Base-by-base conservation (phyloP, 2,113 vertebrate species). In the Asarcornis scutulata region DNA sequence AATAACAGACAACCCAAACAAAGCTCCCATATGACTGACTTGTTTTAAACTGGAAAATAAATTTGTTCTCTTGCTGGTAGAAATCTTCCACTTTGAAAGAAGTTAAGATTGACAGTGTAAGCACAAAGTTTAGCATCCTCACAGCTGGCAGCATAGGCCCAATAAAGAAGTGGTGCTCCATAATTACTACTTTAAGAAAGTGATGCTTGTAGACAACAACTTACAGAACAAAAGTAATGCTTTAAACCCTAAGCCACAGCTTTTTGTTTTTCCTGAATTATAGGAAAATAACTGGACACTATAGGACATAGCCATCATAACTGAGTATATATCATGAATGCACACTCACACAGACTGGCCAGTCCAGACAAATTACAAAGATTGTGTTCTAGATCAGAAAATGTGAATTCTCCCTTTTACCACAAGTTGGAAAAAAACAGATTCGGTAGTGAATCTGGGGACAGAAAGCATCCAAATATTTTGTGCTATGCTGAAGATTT, bases 171-270 rank as follows among this genome's bases (percentile, higher is more conserved):
- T 9, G 6, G 7, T 26, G 74, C 20, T 73, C 38, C 60, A 1
- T n/a, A 55, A 86, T 27, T 2, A 0, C 9, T 52, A 22, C 16
- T 75, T 83, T 75, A 53, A 86, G 4, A 36, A 44, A n/a, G 32
- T 3, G 15, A 7, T 31, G 36, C 27, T 79, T 69, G 26, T 7
- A 69, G 38, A 69, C 7, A 72, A 17, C 0, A 3, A 26, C 13
- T 34, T n/a, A 50, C 20, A 66, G 79, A 17, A 88, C 50, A 88
- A 55, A 56, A 84, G 1, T 11, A 72, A 10, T 26, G 13, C 12
- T 72, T 72, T 56, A 40, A 60, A 29, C 0, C 0, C 22, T 46
- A 78, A 71, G 4, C 6, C 68, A 13, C 7, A 66, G 44, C 13
- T 29, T 42, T 21, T 75, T 66, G 66, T 23, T 76, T 29, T 11